Base-by-base conservation (phyloP, 2,888 invertebrate species). In the Oxytorus armatus region DNA sequence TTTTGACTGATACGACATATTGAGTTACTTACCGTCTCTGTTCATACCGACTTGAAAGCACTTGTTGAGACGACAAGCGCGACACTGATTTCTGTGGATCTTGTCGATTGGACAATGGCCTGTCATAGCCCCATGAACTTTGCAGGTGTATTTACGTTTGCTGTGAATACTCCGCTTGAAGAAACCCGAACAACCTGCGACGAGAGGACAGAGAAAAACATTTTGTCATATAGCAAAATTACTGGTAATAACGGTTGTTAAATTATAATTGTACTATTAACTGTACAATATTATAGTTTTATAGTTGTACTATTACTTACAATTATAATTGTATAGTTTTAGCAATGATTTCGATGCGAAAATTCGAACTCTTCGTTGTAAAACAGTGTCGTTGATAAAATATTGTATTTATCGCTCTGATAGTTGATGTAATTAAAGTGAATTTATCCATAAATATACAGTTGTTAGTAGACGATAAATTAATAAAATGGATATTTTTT, bases 11-110 rank as follows among this genome's bases (percentile, higher is more conserved):
- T 8, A 44, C n/a, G 23, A 16, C 33, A 1, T 33, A 3, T n/a
- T 42, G 16, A 33, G 44, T 44, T 11, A 93, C 97, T 96, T 92
- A 99, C 98, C 98, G 93, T 99, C 98, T 93, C 98, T 98, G 92
- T 99, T 98, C 98, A 99, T 99, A 88, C 97, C 96, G 70, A 97
- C 98, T 92, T 97, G 96, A 92, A 98, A 98, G 92, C 98, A 99
- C 93, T 98, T 98, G 89, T 96, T 96, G 82, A 99, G 95, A 76
- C 98, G 94, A 92, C 98, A 99, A 84, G 98, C 98, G 81, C 99
- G 94, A 93, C 98, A 99, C 93, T 99, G 98, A 93, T 99, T 99
- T 79, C 98, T 94, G 92, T 98, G 98, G 0, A 98, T 98, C 93
- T 98, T 98, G 93, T 99, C 98, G 73, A 99, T 97, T 7, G 98